These are phyloP conservation scores for Polypterus senegalus DNA, from an alignment of 2,113 vertebrate genomes.

Conservation along the genomic window DNA sequence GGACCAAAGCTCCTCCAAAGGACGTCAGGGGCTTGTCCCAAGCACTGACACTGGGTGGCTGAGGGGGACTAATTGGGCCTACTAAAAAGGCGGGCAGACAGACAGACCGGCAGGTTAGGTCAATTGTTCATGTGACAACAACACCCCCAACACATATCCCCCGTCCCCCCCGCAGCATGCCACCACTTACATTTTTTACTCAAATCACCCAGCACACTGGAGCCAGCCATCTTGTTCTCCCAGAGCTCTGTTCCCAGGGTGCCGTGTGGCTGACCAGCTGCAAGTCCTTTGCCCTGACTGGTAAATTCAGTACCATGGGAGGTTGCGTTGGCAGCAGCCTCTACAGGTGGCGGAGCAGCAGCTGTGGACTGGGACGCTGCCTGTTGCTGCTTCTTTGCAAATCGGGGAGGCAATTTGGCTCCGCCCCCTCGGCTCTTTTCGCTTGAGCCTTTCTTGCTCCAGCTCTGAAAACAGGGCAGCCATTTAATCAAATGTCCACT, in stretches of 20 bases:
- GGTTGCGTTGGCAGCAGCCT: slow-evolving; percentile 20
- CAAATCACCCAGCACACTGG: slow-evolving; percentile 70
- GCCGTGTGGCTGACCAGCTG: slow-evolving; percentile 52
- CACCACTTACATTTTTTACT: slow-evolving; percentile 77
- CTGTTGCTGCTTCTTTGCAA: slow-evolving; percentile 88
- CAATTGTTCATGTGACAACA: too few species aligned
- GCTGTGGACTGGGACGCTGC: slow-evolving; percentile 34
- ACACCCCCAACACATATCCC: too few species aligned
- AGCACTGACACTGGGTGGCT: slow-evolving; percentile 92
- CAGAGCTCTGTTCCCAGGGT: slow-evolving; percentile 75
- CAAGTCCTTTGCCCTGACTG: slow-evolving; percentile 51
- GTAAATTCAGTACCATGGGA: slow-evolving; percentile 56
- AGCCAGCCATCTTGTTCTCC: slow-evolving; percentile 78
- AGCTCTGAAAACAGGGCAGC: slow-evolving; percentile 53
- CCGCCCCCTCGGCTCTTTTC: slow-evolving; percentile 81
- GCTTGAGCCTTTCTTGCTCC: slow-evolving; percentile 79
- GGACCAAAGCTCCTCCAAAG: slow-evolving; percentile 65
- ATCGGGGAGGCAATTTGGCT: slow-evolving; percentile 85
- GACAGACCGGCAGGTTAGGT: not conserved
- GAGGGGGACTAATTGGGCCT: slow-evolving; percentile 89
- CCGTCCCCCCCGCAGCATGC: too few species aligned
- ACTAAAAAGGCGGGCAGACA: slow-evolving; percentile 48
- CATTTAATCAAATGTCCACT: too few species aligned
- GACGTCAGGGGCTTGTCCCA: slow-evolving; percentile 97
- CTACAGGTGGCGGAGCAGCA: slow-evolving; percentile 16